Percentiles rank a stretch among this genome's conserved stretches.
Evolutionary conservation across 2,113 vertebrate genomes (phyloP).

Genomic region (Psettodes erumei): DNA sequence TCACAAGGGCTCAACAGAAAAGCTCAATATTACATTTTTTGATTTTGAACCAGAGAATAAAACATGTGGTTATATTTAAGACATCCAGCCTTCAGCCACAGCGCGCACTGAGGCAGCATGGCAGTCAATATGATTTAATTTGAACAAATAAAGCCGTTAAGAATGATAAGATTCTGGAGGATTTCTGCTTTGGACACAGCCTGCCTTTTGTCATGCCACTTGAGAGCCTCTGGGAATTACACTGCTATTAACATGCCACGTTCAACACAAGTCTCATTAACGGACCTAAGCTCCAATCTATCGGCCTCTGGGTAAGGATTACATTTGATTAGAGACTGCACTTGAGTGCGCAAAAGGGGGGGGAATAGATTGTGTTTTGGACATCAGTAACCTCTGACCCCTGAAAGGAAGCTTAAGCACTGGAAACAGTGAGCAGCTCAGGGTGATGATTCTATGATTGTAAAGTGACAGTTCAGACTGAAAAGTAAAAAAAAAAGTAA

Average conservation of each 20-base stretch:
- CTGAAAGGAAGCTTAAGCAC: neutral
- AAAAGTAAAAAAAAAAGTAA: too few relatives aligned
- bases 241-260: constrained; percentile 3
- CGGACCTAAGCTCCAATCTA: constrained; percentile 28
- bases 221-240: neutral
- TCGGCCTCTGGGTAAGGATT: constrained; percentile 35
- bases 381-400: constrained; percentile 20
- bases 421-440: too few relatives aligned
- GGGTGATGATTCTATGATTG: too few relatives aligned
- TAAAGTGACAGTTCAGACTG: neutral
- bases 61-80: neutral
- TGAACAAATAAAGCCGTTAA: neutral
- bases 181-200: neutral
- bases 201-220: neutral
- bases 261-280: constrained; percentile 34
- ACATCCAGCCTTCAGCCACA: constrained; percentile 2
- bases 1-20: too few relatives aligned
- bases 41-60: too few relatives aligned
- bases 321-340: constrained; percentile 38
- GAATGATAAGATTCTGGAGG: neutral
- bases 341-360: neutral
- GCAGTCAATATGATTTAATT: neutral
- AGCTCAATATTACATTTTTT: neutral
- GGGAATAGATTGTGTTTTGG: neutral
- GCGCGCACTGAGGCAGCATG: neutral